Evolutionary conservation across 2,113 vertebrate genomes (phyloP), one percentile per base, ranked within the genome.

Genomic region (Erythrocercus mccallii): DNA sequence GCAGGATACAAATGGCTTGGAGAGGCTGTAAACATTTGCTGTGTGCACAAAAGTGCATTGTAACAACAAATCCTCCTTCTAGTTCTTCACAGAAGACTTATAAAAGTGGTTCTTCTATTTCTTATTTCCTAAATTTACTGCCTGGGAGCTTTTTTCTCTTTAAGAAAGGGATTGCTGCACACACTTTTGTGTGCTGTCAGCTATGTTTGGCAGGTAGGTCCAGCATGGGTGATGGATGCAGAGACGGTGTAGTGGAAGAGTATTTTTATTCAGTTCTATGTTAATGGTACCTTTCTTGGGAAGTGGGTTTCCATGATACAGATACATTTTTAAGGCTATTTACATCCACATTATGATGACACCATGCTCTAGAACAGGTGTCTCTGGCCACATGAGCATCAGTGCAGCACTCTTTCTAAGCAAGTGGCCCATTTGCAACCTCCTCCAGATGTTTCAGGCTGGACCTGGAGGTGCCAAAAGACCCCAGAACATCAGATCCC

Each of bases 301-400:
- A 76, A 80, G 25, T 28, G 16, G 28, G 0, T 62, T 90, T 71
- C 47, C 33, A 21, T 50, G 15, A 45, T 28, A 23, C 25, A 45
- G 18, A 13, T 2, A 0, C 53, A 19, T 57, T 72, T 93, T 81
- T 45, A 35, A 24, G 57, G 44, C 11, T 74, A 4, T 69, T 82
- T 61, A 12, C 1, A 2, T 25, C 33, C 21, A 21, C 24, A 2
- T 81, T 73, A 38, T 0, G 0, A 42, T 61, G 56, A 24, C 37
- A 60, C 7, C 2, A 0, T 76, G 20, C 27, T 61, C 33, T 70
- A 54, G 27, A 30, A 35, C 1, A 1, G 5, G 6, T 21, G 8
- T 44, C 31, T 81, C 14, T 64, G 51, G 47, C 42, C 15, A 42
- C 33, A 5, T 1, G 5, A 48, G 31, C 37, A 28, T 57, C 3